phyloP scores from a whole-genome alignment of 1,140 invertebrate species.

The Drosophila nikananu region DNA sequence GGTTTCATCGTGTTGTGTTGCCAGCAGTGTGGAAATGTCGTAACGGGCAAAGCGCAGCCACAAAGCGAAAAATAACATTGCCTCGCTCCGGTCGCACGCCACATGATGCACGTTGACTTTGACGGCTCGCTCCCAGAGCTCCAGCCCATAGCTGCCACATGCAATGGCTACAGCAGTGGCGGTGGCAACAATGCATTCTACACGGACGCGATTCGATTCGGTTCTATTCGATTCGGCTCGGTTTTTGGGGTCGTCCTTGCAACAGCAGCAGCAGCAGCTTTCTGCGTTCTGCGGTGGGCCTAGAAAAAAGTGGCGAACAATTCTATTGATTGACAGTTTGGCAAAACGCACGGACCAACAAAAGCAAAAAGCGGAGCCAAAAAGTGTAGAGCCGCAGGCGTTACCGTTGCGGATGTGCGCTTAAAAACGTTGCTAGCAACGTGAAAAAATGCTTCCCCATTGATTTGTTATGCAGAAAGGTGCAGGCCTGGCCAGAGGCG shows the following conservation, averaged over 20 bases:
- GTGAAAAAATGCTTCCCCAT: slow-evolving; percentile 37
- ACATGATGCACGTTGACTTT: slow-evolving; percentile 77
- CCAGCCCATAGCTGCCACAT: slow-evolving; percentile 23
- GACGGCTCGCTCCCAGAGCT: slow-evolving; percentile 45
- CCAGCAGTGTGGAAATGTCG: slow-evolving; percentile 63
- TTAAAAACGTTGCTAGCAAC: slow-evolving; percentile 54
- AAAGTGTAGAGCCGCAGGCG: slow-evolving; percentile 74
- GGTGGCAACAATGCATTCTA: slow-evolving; percentile 45
- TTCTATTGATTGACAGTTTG: slow-evolving; percentile 84
- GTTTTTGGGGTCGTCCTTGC: slow-evolving; percentile 28
- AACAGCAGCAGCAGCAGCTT: not conserved
- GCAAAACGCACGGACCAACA: slow-evolving; percentile 74
- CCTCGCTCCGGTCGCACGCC: slow-evolving; percentile 59
- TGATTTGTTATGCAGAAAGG: slow-evolving; percentile 82
- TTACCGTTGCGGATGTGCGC: slow-evolving; percentile 75
- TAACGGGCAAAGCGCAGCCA: slow-evolving; percentile 64
- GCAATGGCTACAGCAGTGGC: slow-evolving; percentile 37
- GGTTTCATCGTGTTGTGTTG: slow-evolving; percentile 17
- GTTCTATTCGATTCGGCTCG: slow-evolving; percentile 20
- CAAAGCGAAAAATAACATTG: slow-evolving; percentile 78
- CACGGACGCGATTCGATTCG: slow-evolving; percentile 24
- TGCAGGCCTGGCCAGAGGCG: slow-evolving; percentile 64
- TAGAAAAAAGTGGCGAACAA: slow-evolving; percentile 64
- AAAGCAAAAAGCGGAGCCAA: slow-evolving; percentile 39
- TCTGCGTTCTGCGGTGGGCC: slow-evolving; percentile 30